Evolutionary conservation across 2,797 vertebrate genomes (phyloP), one percentile per base, ranked within the genome.

Genomic region (Falco berigora): DNA sequence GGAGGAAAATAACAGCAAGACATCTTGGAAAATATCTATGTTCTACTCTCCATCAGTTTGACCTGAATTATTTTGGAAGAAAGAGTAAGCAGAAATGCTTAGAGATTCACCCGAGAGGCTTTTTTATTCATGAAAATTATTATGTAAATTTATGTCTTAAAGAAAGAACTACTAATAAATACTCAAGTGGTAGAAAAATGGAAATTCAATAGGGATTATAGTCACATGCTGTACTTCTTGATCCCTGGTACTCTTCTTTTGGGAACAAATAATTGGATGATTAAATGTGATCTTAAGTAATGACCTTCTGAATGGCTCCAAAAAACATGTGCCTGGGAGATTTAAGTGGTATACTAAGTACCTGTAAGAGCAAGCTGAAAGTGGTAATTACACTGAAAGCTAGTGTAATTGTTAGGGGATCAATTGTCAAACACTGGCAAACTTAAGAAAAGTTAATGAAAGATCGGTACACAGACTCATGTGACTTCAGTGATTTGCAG

Each of bases 341-440:
- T 90, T 90, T 95, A 92, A 95, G 50, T 84, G 79, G 66, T 86
- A 44, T 82, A 91, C 85, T 84, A 78, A 94, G 30, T 68, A 86
- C 53, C 58, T 75, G n/a, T 86, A 94, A 94, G 79, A 92, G 47
- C 69, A 90, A 94, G 66, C 58, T 94, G 79, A 72, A 92, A 91
- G 50, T 81, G 73, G 91, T 83, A 94, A 95, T 95, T 96, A 92
- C 47, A 52, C 14, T 63, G 76, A 94, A 95, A 95, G 79, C 85
- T 72, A 50, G 32, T 73, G 66, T 94, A 95, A 94, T 94, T 95
- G 85, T 96, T 96, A 94, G 68, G 91, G 95, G 87, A 97, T 94
- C 92, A 94, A 66, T 84, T 94, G 96, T 95, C 88, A 96, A 94
- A 92, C 50, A 72, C 73, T 52, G 40, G 46, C 34, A 94, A 94